Base-by-base conservation (phyloP, 2,113 vertebrate species). In the Garra rufa region DNA sequence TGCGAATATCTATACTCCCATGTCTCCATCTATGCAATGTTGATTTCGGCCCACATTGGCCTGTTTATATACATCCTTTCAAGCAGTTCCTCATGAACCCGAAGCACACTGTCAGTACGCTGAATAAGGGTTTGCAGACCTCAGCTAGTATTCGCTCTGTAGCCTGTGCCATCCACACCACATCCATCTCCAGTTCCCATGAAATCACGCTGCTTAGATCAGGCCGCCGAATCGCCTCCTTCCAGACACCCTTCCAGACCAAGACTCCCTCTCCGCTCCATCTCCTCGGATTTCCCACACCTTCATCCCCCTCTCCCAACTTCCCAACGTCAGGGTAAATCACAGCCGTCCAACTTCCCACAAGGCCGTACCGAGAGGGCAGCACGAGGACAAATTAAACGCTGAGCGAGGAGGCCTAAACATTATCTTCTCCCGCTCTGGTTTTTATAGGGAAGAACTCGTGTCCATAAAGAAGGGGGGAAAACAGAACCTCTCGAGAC, bases 381-480 rank as follows among this genome's bases (percentile, higher is more conserved):
- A 87, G 55, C 15, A 3, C 11, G 10, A 79, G 79, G 34, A 57
- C 86, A 85, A 73, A 85, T 85, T 61, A 79, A 61, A 74, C 46
- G 74, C 61, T 28, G 6, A 70, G 44, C 44, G 13, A 83, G n/a
- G 63, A 83, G 88, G 84, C 87, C 85, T 76, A 43, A 59, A 67
- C 88, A 85, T 83, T 87, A 81, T 88, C 84, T 81, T 82, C 44
- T 78, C 24, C 78, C 26, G 10, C 74, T 61, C 79, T 81, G 74
- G 55, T 21, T 74, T 87, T 86, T 80, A 63, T 80, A 82, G 74
- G 83, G 57, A 85, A 82, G 26, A 34, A 83, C 59, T 67, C 85
- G 83, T 88, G 82, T 63, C 80, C 83, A 50, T 57, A 48, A 76
- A 77, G 61, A 21, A 57, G 0, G 3, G 59, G 59, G 83, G 81